Percentiles rank a stretch among this genome's conserved stretches.
These are phyloP conservation scores for Delichon dasypus DNA, from an alignment of 2,797 vertebrate genomes.

Conservation along the genomic window DNA sequence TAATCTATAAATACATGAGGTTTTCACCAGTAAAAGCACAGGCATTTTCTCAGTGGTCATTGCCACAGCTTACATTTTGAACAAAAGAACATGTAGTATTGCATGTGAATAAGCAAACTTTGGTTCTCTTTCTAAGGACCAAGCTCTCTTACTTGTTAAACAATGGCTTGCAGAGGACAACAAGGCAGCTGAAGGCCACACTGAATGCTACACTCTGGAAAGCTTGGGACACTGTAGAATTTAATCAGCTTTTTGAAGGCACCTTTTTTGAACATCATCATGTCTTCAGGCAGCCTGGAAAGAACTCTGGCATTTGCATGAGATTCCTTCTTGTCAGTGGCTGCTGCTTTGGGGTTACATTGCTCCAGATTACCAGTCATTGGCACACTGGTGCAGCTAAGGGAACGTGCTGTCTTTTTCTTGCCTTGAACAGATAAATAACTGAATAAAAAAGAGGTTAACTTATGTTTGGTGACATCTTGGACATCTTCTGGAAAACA, in stretches of 20 bases:
- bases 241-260: conserved; percentile 89
- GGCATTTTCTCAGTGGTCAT: conserved; percentile 39
- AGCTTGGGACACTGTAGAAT: conserved; percentile 92
- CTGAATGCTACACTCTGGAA: conserved; percentile 85
- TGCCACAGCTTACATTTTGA: conserved; percentile 21
- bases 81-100: conserved; percentile 22
- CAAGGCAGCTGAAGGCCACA: conserved; percentile 86
- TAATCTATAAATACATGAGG: conserved; percentile 48
- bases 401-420: conserved; percentile 82
- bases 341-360: conserved; percentile 48
- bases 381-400: conserved; percentile 88
- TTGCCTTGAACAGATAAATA: conserved; percentile 77
- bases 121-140: conserved; percentile 6
- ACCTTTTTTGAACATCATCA: conserved; percentile 80
- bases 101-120: conserved; percentile 33
- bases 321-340: conserved; percentile 48
- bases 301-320: conserved; percentile 54
- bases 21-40: conserved; percentile 61
- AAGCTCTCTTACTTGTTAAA: conserved; percentile 49
- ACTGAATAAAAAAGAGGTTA: conserved; percentile 72
- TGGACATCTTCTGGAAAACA: conserved; percentile 70
- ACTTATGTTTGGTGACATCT: conserved; percentile 57
- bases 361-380: conserved; percentile 56
- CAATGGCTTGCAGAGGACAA: conserved; percentile 82
- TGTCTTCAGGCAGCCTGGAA: conserved; percentile 79